Conservation (phyloP, 1,140 invertebrate species). For the Bombus sibiricus region DNA sequence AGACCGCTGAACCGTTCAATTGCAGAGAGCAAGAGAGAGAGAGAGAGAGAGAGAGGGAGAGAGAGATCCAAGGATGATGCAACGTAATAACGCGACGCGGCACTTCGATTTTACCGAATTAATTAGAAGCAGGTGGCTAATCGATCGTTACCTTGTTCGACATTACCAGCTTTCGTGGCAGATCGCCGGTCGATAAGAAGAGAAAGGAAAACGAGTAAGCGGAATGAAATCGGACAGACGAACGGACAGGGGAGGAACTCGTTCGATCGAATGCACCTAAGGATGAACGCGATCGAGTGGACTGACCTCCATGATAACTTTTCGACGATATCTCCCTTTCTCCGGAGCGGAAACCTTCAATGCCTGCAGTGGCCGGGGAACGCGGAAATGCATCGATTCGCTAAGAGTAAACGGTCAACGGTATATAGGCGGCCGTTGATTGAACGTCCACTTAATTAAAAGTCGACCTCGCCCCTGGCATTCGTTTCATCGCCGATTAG, state of each 20-base stretch:
- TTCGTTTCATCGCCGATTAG: conserved; percentile 1
- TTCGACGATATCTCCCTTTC: conserved; percentile 37
- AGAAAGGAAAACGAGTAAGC: conserved; percentile 44
- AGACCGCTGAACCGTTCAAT: not conserved
- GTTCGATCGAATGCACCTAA: conserved; percentile 8
- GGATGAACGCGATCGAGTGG: conserved; percentile 13
- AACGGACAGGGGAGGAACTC: not conserved
- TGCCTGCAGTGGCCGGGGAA: conserved; percentile 41
- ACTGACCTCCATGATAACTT: conserved; percentile 48
- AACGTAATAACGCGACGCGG: conserved; percentile 31
- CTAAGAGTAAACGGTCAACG: conserved; percentile 42
- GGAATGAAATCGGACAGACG: not conserved
- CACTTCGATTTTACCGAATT: conserved; percentile 35
- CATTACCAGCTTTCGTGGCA: conserved; percentile 34
- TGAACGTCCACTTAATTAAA: conserved; percentile 68
- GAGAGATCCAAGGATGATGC: not conserved
- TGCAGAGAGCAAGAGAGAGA: not conserved
- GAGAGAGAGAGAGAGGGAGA: too few relatives aligned
- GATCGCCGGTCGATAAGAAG: conserved; percentile 49
- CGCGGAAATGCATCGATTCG: conserved; percentile 58
- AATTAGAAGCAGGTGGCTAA: conserved; percentile 53
- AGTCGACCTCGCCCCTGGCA: conserved; percentile 52
- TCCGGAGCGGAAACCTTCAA: conserved; percentile 21
- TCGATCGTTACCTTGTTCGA: conserved; percentile 10
- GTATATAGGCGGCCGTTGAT: conserved; percentile 58